Evolutionary conservation across 1,140 invertebrate genomes (phyloP), one percentile per base, ranked within the genome.

Genomic region (Triops longicaudatus): DNA sequence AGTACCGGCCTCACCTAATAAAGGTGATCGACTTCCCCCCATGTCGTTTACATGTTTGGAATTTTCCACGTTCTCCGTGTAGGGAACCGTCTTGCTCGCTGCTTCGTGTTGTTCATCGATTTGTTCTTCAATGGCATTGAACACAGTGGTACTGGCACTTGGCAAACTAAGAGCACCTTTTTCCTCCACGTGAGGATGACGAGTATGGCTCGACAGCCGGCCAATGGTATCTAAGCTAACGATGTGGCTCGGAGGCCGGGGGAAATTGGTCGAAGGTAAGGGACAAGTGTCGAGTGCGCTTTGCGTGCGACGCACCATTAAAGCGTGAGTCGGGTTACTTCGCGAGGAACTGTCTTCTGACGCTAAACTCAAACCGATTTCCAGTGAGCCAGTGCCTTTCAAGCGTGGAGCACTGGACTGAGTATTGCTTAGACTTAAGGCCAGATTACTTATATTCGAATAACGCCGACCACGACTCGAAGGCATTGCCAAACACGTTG

Each of bases 41-140:
- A 9, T 63, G 50, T 63, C 14, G 80, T 73, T 81, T 79, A 74
- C 77, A 78, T 37, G 78, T 50, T 78, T 79, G 79, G 10, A 79
- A 78, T 17, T 79, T 77, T 22, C 79, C 79, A 28, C 72, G 74
- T 50, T 78, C 76, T 73, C 78, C 79, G 82, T 73, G 31, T 79
- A 83, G 81, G 80, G 85, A 81, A 81, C 84, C 83, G 77, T 77
- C 14, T 43, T 78, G 22, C 79, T 79, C 85, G 81, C 81, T 84
- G 78, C 5, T 79, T 41, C 78, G 79, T 89, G 87, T 85, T 91
- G 91, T 84, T 93, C 91, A 82, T 93, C 91, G 26, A 89, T 90
- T 82, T 93, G 91, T 85, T 94, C 92, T 3, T 90, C 91, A 81
- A 94, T 93, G 1, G 92, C 91, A 84, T 93, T 92, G 0, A 93